phyloP scores from a whole-genome alignment of 2,797 vertebrate species.

The Remorina albescens region DNA sequence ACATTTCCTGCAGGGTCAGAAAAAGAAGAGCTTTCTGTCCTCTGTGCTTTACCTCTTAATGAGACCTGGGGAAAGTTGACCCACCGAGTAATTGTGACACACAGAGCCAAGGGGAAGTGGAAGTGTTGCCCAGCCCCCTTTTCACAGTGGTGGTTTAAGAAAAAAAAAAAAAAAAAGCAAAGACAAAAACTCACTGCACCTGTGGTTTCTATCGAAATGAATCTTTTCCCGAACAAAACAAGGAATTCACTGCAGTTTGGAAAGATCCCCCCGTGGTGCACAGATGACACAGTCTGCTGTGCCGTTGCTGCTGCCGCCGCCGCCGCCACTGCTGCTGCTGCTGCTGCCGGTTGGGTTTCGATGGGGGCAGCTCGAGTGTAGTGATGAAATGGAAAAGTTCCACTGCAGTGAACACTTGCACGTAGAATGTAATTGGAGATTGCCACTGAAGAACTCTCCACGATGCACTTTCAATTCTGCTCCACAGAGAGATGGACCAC shows the following conservation, averaged over 20 bases:
- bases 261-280: conserved; percentile 61
- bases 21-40: conserved; percentile 57
- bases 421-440: conserved; percentile 80
- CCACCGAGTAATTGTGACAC: conserved; percentile 70
- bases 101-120: conserved; percentile 44
- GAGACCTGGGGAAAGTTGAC: conserved; percentile 70
- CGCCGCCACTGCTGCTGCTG: conserved; percentile 54
- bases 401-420: conserved; percentile 78
- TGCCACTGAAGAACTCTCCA: conserved; percentile 71
- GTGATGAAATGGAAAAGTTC: conserved; percentile 84
- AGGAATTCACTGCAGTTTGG: conserved; percentile 72
- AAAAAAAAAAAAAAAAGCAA: neutral
- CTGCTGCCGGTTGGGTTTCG: conserved; percentile 53
- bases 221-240: conserved; percentile 73
- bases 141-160: conserved; percentile 20
- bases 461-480: conserved; percentile 73
- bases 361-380: conserved; percentile 68
- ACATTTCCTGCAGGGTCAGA: conserved; percentile 64
- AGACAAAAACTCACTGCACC: conserved; percentile 66
- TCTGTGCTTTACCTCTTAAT: conserved; percentile 69
- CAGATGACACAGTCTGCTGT: conserved; percentile 77
- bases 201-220: conserved; percentile 76
- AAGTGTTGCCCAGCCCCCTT: conserved; percentile 40
- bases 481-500: conserved; percentile 55
- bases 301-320: conserved; percentile 48